A percentile compares a stretch with the other conserved stretches of the same genome.
phyloP scores from a whole-genome alignment of 2,113 vertebrate genomes.

The Tachycineta bicolor region DNA sequence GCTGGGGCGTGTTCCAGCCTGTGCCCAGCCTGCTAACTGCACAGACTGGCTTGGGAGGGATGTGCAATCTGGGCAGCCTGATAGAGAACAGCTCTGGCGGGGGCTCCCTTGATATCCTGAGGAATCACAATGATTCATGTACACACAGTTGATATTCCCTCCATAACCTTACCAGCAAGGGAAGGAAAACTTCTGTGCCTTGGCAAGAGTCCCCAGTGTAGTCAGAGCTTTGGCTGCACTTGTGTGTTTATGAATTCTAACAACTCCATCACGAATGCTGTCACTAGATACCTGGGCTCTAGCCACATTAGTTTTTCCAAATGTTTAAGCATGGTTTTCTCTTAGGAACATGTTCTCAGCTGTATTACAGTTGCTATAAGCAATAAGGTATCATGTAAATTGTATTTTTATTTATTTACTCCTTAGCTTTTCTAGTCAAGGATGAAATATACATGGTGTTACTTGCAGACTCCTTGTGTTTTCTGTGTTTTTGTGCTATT shows the following conservation, averaged over 20 bases:
- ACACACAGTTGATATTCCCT: slow-evolving; percentile 11
- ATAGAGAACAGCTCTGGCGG: not conserved
- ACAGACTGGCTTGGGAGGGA: not conserved
- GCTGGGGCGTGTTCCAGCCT: not conserved
- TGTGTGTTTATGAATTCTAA: slow-evolving; percentile 44
- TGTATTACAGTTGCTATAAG: not conserved
- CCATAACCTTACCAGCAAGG: slow-evolving; percentile 42
- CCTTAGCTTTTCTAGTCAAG: not conserved
- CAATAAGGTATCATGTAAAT: not conserved
- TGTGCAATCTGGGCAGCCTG: not conserved
- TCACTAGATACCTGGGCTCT: slow-evolving; percentile 54
- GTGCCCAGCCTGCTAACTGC: not conserved
- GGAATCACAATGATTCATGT: slow-evolving; percentile 14
- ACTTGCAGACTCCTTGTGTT: not conserved
- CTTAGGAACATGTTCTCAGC: not conserved
- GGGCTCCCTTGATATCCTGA: not conserved
- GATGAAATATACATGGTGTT: not conserved
- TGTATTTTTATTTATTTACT: not conserved
- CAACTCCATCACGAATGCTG: not conserved
- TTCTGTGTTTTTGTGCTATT: not conserved
- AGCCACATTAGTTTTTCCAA: slow-evolving; percentile 42
- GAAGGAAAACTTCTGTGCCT: slow-evolving; percentile 26
- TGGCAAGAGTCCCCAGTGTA: slow-evolving; percentile 18
- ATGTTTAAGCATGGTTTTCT: not conserved
- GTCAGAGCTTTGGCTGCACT: slow-evolving; percentile 39